Percentiles rank a stretch among this genome's conserved stretches.
Conservation (phyloP, 2,797 vertebrate genomes). For the Tangara arthus region DNA sequence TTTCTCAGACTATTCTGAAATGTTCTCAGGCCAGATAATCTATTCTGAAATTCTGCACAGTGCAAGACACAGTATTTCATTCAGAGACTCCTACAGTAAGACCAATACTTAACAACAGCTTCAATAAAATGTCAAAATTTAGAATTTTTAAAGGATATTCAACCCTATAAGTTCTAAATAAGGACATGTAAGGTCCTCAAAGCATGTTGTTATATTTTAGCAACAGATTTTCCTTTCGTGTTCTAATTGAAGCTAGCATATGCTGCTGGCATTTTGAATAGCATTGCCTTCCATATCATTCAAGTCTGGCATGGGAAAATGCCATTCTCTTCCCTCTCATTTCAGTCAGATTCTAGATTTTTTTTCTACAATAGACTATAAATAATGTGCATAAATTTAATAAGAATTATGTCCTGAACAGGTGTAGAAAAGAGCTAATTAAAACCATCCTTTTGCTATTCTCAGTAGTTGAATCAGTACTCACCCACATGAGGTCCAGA, state of each 20-base stretch:
- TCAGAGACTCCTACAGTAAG: neutral
- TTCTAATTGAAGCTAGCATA: slow-evolving; percentile 43
- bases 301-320: neutral
- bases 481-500: neutral
- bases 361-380: neutral
- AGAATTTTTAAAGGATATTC: neutral
- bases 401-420: neutral
- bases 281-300: neutral
- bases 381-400: neutral
- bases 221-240: slow-evolving; percentile 24
- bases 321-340: neutral
- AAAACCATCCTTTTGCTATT: neutral
- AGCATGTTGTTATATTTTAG: neutral
- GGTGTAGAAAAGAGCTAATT: neutral
- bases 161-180: neutral
- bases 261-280: slow-evolving; percentile 18
- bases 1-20: neutral
- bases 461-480: neutral
- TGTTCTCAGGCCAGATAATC: neutral
- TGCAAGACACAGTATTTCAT: neutral
- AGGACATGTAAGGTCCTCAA: neutral
- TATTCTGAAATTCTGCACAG: slow-evolving; percentile 5
- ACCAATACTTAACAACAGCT: neutral
- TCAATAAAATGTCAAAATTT: neutral
- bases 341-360: neutral